A percentile compares a stretch with the other conserved stretches of the same genome.
Evolutionary conservation across 2,113 vertebrate genomes (phyloP).

Genomic region (Macaca fascicularis): DNA sequence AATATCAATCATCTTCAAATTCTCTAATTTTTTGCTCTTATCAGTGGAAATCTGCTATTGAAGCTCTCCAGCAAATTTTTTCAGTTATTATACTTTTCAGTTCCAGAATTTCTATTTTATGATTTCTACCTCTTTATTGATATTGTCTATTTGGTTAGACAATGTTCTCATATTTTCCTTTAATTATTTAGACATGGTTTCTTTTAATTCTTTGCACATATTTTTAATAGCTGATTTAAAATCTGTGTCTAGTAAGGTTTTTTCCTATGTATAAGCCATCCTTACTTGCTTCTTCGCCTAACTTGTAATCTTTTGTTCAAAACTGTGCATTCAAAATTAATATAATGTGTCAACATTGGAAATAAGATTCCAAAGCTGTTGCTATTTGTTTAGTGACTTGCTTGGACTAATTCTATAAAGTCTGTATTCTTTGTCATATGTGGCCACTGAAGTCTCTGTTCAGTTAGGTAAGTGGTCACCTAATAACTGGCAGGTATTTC

Average conservation of each 20-base stretch:
- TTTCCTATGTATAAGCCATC: not conserved
- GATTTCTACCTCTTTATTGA: not conserved
- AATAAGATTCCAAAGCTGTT: not conserved
- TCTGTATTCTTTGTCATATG: not conserved
- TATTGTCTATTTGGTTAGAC: not conserved
- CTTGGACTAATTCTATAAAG: not conserved
- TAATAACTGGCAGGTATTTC: not conserved
- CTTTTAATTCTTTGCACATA: not conserved
- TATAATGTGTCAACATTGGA: not conserved
- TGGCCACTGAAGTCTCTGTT: not conserved
- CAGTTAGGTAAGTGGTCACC: not conserved
- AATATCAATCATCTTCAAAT: not conserved
- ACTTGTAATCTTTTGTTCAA: not conserved
- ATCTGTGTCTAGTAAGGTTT: not conserved
- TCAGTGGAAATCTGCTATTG: not conserved
- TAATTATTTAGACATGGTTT: not conserved
- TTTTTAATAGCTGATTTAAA: slow-evolving; percentile 1
- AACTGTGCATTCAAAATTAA: not conserved
- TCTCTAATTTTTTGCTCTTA: not conserved
- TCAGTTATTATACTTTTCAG: not conserved
- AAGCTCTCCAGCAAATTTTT: not conserved
- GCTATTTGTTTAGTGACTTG: not conserved
- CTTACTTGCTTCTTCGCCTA: not conserved
- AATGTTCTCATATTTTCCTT: not conserved
- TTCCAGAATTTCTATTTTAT: not conserved